Base-by-base conservation (phyloP, 2,888 invertebrate species). In the Anoplius nigerrimus region DNA sequence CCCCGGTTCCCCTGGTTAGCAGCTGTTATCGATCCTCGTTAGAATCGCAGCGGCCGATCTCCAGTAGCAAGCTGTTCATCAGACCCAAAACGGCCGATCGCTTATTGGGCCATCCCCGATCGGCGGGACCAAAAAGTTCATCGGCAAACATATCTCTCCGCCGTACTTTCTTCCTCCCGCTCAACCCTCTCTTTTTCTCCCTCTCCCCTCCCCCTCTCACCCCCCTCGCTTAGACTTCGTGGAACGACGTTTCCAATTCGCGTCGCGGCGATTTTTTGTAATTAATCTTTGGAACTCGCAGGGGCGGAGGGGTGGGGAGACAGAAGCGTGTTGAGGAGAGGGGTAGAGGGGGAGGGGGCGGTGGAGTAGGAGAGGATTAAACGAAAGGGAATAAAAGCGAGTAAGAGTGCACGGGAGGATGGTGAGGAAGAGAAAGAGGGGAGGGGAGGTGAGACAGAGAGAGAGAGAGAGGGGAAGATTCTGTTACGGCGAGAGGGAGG, bases 241-340 rank as follows among this genome's bases (percentile, higher is more conserved):
- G 79, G 82, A 85, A 84, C 80, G 81, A 82, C 76, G 80, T 80
- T 84, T 83, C 74, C 81, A 78, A 83, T 83, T 84, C 80, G 82
- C 80, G 76, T 82, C 79, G 79, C 79, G 79, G 72, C 76, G 75
- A 81, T 84, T 85, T 85, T 85, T 84, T 85, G 85, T 85, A 85
- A 84, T 85, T 85, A 87, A 87, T 87, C 84, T 82, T 83, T 83
- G 24, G 65, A 68, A 60, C 67, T 24, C 59, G 57, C 67, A 66
- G 73, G 69, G 76, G 81, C 65, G 63, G 67, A 69, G 65, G 78
- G 83, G 82, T 79, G 82, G 82, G 83, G 86, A 34, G 48, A 56
- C 15, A 20, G 57, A 62, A 11, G 18, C 18, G 21, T 55, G 51
- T 46, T 48, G 42, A 13, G 15, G 8, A 48, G 16, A 52, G 34